A percentile compares a stretch with the other conserved stretches of the same genome.
Evolutionary conservation across 2,797 vertebrate genomes (phyloP).

Genomic region (Amniataba percoides): DNA sequence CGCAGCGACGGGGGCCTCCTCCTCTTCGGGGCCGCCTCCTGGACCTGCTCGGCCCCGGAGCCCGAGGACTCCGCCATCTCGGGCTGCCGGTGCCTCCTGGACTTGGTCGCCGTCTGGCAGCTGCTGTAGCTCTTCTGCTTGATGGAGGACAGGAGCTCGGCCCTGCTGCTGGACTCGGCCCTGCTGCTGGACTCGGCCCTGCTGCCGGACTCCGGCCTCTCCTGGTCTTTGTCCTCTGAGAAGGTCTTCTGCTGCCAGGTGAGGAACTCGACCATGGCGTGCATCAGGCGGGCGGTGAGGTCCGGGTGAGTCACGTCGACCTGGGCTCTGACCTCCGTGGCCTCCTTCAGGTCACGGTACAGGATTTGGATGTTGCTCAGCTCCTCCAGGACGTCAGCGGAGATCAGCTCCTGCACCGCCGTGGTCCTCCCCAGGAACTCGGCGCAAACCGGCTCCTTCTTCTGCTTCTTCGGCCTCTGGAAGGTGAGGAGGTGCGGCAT

Average conservation of each 20-base stretch:
- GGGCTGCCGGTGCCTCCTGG: slow-evolving; percentile 54
- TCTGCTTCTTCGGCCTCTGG: slow-evolving; percentile 53
- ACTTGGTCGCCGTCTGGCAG: slow-evolving; percentile 24
- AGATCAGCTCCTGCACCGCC: slow-evolving; percentile 46
- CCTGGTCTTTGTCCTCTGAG: slow-evolving; percentile 13
- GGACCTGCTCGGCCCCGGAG: background rate
- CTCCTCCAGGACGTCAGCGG: slow-evolving; percentile 63
- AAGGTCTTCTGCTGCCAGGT: slow-evolving; percentile 71
- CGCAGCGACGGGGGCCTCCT: slow-evolving; percentile 59
- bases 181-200: slow-evolving; percentile 10
- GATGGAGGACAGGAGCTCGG: slow-evolving; percentile 70
- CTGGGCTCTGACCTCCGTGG: slow-evolving; percentile 32
- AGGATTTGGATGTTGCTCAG: slow-evolving; percentile 61
- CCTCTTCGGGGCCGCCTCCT: accelerated
- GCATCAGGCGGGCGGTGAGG: slow-evolving; percentile 33
- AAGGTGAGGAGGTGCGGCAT: slow-evolving; percentile 75
- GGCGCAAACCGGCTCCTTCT: slow-evolving; percentile 14
- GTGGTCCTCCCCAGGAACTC: slow-evolving; percentile 58
- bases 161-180: slow-evolving; percentile 47
- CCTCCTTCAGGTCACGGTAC: slow-evolving; percentile 68
- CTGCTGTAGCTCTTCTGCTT: slow-evolving; percentile 73
- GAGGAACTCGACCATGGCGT: slow-evolving; percentile 49
- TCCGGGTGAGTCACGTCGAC: slow-evolving; percentile 41
- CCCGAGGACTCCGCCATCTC: slow-evolving; percentile 34
- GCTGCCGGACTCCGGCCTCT: background rate